Conservation (phyloP, 2,888 invertebrate species). For the Lasioglossum pauxillum region DNA sequence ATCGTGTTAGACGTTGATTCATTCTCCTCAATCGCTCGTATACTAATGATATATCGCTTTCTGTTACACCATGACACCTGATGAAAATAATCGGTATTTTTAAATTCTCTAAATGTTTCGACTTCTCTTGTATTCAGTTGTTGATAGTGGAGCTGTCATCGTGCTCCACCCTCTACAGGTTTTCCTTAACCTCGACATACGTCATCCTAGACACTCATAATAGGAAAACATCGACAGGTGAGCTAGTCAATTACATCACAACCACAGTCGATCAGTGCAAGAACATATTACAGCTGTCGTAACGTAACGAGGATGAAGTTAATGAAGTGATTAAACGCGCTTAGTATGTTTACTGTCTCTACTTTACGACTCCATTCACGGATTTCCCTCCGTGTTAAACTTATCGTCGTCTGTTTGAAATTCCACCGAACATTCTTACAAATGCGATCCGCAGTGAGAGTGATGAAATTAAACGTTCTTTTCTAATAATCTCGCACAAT, state of each 20-base stretch:
- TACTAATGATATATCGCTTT: not conserved
- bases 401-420: too few species aligned
- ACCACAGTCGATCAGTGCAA: not conserved
- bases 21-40: too few species aligned
- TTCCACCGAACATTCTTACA: not conserved
- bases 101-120: not conserved
- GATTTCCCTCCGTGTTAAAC: not conserved
- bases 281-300: not conserved
- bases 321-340: not conserved
- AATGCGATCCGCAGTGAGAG: not conserved
- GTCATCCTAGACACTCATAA: not conserved
- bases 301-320: not conserved
- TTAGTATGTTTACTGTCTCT: not conserved
- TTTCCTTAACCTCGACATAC: not conserved
- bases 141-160: not conserved
- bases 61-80: not conserved
- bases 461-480: too few species aligned
- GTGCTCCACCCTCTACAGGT: not conserved
- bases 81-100: not conserved
- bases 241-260: not conserved
- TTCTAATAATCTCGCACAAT: too few species aligned
- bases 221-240: not conserved
- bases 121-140: not conserved
- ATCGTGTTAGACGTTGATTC: not conserved
- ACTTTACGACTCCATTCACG: not conserved